Conservation (phyloP, 2,113 vertebrate genomes). For the Cyprinus carpio region DNA sequence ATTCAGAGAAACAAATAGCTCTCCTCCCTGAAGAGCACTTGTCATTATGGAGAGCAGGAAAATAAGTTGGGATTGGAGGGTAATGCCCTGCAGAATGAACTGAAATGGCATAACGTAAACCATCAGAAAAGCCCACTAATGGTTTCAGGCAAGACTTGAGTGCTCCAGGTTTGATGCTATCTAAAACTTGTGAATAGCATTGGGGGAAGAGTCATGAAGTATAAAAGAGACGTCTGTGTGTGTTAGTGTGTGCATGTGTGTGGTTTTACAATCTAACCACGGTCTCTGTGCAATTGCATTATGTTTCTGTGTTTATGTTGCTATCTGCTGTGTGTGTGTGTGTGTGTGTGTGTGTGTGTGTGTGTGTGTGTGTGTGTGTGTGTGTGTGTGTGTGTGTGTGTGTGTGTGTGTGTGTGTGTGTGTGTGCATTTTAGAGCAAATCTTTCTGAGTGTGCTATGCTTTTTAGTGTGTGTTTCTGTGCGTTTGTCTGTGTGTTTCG, state of each 20-base stretch:
- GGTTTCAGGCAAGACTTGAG: slow-evolving; percentile 67
- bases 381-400: neutral
- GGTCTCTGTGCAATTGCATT: slow-evolving; percentile 23
- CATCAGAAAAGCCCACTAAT: slow-evolving; percentile 77
- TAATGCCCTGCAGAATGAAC: slow-evolving; percentile 33
- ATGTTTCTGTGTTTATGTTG: slow-evolving; percentile 20
- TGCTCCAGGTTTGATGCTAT: slow-evolving; percentile 66
- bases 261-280: slow-evolving; percentile 22
- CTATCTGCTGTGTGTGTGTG: neutral
- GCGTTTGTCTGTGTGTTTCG: slow-evolving; percentile 48
- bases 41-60: slow-evolving; percentile 55
- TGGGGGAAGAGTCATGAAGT: slow-evolving; percentile 23
- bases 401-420: neutral
- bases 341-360: neutral
- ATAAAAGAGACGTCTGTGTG: slow-evolving; percentile 35
- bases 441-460: neutral
- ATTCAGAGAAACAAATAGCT: slow-evolving; percentile 65
- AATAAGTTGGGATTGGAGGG: slow-evolving; percentile 35
- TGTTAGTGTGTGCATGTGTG: slow-evolving; percentile 35
- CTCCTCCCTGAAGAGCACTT: slow-evolving; percentile 73
- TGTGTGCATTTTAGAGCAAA: slow-evolving; percentile 19
- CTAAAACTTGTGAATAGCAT: slow-evolving; percentile 38
- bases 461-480: slow-evolving; percentile 33
- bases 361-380: neutral
- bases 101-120: slow-evolving; percentile 46